A percentile compares a stretch with the other conserved stretches of the same genome.
phyloP scores from a whole-genome alignment of 1,140 invertebrate species.

The Drosophila gunungcola region DNA sequence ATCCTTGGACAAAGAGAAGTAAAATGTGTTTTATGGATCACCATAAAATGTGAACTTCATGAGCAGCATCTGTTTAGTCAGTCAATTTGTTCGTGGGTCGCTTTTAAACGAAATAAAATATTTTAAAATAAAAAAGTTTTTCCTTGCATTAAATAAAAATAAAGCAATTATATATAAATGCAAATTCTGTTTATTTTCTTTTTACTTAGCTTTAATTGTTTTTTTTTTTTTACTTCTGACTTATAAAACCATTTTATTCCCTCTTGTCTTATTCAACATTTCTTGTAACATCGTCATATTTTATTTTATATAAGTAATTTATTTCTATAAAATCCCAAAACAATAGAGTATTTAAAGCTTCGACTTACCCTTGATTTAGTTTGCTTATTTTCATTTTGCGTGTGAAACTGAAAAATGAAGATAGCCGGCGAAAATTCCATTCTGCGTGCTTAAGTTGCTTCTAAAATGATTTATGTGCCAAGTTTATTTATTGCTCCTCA shows the following conservation, averaged over 20 bases:
- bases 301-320: neutral
- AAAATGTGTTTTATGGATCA: constrained; percentile 32
- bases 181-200: too few relatives aligned
- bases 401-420: constrained; percentile 36
- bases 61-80: neutral
- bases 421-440: constrained; percentile 47
- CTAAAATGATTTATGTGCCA: constrained; percentile 66
- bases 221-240: too few relatives aligned
- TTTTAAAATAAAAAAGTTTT: neutral
- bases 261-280: too few relatives aligned
- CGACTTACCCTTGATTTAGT: neutral
- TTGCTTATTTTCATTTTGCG: neutral
- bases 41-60: neutral
- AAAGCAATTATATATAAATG: neutral
- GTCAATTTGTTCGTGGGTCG: neutral
- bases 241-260: too few relatives aligned
- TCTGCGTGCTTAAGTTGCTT: constrained; percentile 50
- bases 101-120: neutral
- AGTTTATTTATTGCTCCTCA: constrained; percentile 71
- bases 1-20: constrained; percentile 8
- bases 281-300: too few relatives aligned
- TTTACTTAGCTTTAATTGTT: too few relatives aligned
- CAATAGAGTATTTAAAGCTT: constrained; percentile 1
- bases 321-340: too few relatives aligned
- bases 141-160: neutral